Evolutionary conservation across 2,113 vertebrate genomes (phyloP).

Genomic region (Naja naja): DNA sequence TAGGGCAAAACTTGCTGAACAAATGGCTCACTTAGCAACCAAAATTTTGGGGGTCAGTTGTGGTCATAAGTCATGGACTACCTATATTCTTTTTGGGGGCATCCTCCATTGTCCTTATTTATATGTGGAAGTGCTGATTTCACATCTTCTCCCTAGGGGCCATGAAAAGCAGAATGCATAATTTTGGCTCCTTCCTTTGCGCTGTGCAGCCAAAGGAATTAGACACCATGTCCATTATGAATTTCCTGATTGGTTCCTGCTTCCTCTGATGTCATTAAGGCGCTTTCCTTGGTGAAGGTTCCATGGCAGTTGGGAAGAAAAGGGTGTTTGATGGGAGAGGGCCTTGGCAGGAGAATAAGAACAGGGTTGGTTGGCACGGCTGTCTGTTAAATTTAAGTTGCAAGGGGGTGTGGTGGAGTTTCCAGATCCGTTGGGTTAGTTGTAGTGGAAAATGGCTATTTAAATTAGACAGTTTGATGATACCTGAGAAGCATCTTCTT

Average conservation of each 20-base stretch:
- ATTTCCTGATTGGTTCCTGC: background rate
- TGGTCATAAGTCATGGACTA: background rate
- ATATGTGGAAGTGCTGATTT: background rate
- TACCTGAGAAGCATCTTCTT: background rate
- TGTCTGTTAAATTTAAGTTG: background rate
- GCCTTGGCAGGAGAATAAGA: background rate
- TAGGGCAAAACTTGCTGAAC: background rate
- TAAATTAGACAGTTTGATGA: background rate
- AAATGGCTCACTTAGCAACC: background rate
- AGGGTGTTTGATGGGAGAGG: background rate
- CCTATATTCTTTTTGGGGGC: background rate
- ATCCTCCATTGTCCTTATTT: background rate
- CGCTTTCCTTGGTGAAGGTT: background rate
- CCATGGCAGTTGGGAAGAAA: background rate
- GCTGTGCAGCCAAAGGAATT: background rate
- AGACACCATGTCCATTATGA: fast-evolving
- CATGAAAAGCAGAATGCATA: background rate
- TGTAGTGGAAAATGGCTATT: background rate
- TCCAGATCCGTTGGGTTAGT: background rate
- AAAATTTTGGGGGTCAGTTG: background rate
- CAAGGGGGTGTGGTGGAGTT: background rate
- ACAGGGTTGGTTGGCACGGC: background rate
- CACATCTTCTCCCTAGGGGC: background rate
- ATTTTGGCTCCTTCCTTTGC: background rate
- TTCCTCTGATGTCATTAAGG: background rate